These are phyloP conservation scores for Hydropsyche betteni DNA, from an alignment of 2,888 invertebrate genomes.

Conservation along the genomic window DNA sequence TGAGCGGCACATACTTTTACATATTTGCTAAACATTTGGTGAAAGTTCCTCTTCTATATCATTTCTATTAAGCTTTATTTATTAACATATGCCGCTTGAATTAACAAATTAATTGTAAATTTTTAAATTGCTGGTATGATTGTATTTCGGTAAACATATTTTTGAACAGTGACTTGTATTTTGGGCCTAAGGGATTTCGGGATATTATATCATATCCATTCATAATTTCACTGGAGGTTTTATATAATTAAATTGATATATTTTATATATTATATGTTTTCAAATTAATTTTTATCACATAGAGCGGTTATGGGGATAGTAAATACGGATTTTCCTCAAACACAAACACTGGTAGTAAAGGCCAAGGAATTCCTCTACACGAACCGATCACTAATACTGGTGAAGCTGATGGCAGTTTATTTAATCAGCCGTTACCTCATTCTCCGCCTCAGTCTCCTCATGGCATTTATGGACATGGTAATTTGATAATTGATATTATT, in stretches of 20 bases:
- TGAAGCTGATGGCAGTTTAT: constrained; percentile 45
- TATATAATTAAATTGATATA: neutral
- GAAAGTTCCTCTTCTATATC: too few relatives aligned
- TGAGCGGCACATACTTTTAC: too few relatives aligned
- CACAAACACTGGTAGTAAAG: constrained; percentile 53
- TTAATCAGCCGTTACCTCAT: constrained; percentile 58
- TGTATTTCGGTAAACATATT: too few relatives aligned
- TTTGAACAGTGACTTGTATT: too few relatives aligned
- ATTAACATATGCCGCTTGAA: neutral
- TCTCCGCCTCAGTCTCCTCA: constrained; percentile 65
- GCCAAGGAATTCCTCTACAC: constrained; percentile 31
- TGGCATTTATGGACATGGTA: constrained; percentile 67
- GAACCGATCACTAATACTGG: constrained; percentile 33
- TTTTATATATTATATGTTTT: constrained; percentile 16
- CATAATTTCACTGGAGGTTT: too few relatives aligned
- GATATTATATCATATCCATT: too few relatives aligned
- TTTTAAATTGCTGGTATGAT: neutral
- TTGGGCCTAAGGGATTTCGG: too few relatives aligned
- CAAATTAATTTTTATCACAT: constrained; percentile 48
- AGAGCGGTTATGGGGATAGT: constrained; percentile 68
- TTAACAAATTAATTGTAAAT: neutral
- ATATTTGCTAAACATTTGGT: too few relatives aligned
- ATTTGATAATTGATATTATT: constrained; percentile 13
- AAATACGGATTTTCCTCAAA: constrained; percentile 71
- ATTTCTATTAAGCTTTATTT: too few relatives aligned